A percentile compares a stretch with the other conserved stretches of the same genome.
Conservation (phyloP, 2,113 vertebrate genomes). For the Chlorocebus sabaeus region DNA sequence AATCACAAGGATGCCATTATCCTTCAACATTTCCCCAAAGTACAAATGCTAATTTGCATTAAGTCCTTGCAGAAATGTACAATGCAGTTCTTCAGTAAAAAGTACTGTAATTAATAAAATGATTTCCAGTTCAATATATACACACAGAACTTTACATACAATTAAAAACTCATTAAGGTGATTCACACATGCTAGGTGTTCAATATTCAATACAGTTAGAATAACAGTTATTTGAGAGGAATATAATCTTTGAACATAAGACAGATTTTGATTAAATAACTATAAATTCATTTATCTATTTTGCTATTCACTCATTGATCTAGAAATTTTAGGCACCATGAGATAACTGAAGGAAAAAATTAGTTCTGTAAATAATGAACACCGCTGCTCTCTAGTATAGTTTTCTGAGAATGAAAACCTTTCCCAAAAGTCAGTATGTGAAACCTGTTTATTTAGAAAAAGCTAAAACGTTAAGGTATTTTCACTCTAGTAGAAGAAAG, state of each 20-base stretch:
- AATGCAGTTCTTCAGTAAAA: background rate
- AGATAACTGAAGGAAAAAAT: background rate
- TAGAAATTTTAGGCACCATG: conserved; percentile 15
- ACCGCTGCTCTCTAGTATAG: background rate
- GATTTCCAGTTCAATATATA: conserved; percentile 41
- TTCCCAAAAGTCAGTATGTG: conserved; percentile 7
- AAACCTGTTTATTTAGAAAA: background rate
- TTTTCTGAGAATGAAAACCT: conserved; percentile 41
- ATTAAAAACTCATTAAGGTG: background rate
- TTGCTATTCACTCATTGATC: background rate
- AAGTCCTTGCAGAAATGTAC: conserved; percentile 34
- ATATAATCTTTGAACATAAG: conserved; percentile 43
- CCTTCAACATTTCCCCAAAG: conserved; percentile 24
- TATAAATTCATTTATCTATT: background rate
- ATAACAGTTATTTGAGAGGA: background rate
- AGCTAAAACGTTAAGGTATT: background rate
- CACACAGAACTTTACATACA: conserved; percentile 6
- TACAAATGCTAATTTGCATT: conserved; percentile 30
- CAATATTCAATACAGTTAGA: background rate
- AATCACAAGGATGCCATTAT: conserved; percentile 12
- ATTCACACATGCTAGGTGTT: background rate
- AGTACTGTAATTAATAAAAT: conserved; percentile 27
- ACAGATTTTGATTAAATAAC: background rate
- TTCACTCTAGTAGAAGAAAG: conserved; percentile 12
- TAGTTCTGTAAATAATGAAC: conserved; percentile 14